Percentiles rank a stretch among this genome's conserved stretches.
Conservation (phyloP, 2,113 vertebrate species). For the Casuarius casuarius region DNA sequence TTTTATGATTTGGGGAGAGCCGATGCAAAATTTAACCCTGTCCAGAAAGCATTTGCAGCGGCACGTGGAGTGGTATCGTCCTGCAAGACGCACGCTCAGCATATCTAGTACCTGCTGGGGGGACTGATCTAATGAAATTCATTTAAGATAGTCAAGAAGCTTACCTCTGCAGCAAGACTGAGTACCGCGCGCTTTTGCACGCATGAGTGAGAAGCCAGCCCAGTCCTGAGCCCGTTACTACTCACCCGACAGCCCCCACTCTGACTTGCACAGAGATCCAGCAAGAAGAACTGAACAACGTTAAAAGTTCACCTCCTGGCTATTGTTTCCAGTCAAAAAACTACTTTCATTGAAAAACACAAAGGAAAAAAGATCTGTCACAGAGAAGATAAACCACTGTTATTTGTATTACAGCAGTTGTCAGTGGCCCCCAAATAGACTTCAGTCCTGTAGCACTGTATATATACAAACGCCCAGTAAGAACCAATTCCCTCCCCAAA, state of each 20-base stretch:
- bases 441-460: background rate
- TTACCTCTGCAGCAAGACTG: background rate
- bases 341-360: background rate
- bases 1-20: conserved; percentile 2
- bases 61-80: background rate
- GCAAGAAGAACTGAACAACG: background rate
- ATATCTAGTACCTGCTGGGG: background rate
- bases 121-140: background rate
- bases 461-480: background rate
- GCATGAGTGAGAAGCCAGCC: background rate
- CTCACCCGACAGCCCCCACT: background rate
- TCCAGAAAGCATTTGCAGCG: background rate
- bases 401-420: background rate
- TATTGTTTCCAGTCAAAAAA: background rate
- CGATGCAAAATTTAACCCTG: background rate
- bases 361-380: background rate
- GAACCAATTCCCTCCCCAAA: background rate
- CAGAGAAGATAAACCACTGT: background rate
- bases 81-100: background rate
- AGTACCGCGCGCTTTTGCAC: background rate
- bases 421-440: background rate
- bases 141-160: background rate
- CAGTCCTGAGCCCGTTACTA: fast-evolving
- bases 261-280: background rate
- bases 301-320: background rate